Evolutionary conservation across 2,113 vertebrate genomes (phyloP).

Genomic region (Ursus arctos): DNA sequence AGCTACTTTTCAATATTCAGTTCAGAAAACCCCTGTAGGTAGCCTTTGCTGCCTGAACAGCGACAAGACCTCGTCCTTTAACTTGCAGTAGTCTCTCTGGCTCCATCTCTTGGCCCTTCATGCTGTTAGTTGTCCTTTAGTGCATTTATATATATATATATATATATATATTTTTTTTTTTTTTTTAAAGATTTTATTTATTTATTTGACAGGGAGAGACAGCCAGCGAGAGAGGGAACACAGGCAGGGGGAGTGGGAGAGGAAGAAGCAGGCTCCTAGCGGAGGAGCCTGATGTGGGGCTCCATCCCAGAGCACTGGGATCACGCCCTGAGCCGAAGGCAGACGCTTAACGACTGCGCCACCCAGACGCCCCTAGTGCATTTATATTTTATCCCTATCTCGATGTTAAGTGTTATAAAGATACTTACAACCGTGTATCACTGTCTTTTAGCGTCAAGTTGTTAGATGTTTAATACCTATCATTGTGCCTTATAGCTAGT

Average conservation of each 20-base stretch:
- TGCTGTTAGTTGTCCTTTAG: not conserved
- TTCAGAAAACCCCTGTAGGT: not conserved
- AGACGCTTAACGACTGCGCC: too few relatives aligned
- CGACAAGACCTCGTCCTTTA: not conserved
- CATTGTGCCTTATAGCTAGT: not conserved
- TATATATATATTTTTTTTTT: too few relatives aligned
- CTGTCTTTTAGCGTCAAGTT: slow-evolving; percentile 30
- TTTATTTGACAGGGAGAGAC: too few relatives aligned
- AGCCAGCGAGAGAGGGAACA: too few relatives aligned
- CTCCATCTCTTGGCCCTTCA: not conserved
- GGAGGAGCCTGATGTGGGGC: too few relatives aligned
- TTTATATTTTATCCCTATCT: slow-evolving; percentile 38
- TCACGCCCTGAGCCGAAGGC: too few relatives aligned
- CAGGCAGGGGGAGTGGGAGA: too few relatives aligned
- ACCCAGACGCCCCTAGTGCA: not conserved
- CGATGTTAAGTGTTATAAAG: not conserved
- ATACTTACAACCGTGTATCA: not conserved
- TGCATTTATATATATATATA: not conserved
- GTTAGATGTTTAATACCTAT: not conserved
- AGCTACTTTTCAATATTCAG: not conserved
- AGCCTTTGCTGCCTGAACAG: not conserved
- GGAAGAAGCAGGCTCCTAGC: too few relatives aligned
- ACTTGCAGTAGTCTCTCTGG: not conserved
- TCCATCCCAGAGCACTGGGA: too few relatives aligned
- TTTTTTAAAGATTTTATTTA: too few relatives aligned